A percentile compares a stretch with the other conserved stretches of the same genome.
Conservation (phyloP, 2,113 vertebrate species). For the Ciconia stormi region DNA sequence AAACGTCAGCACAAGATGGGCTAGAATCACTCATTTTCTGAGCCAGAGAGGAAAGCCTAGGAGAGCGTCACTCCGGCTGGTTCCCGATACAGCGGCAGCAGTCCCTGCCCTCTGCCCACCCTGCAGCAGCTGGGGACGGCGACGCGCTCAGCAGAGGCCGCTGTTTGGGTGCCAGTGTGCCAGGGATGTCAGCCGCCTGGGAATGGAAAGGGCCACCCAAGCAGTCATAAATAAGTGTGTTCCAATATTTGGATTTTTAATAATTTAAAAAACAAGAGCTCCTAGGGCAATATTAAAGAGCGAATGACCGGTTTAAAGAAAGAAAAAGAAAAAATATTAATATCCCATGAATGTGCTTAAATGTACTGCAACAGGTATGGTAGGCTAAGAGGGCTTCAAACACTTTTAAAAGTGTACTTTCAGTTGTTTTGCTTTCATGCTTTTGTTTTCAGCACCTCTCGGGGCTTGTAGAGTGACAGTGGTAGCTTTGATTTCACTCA, state of each 20-base stretch:
- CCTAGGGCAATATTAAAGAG: not conserved
- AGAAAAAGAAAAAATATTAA: not conserved
- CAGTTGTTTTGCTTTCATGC: not conserved
- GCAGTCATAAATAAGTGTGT: not conserved
- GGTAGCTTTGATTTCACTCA: not conserved
- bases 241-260: not conserved
- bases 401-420: not conserved
- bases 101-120: not conserved
- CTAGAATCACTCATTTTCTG: not conserved
- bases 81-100: accelerated
- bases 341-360: not conserved
- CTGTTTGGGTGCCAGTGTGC: not conserved
- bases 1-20: not conserved
- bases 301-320: not conserved
- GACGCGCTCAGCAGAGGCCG: not conserved
- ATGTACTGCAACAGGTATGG: not conserved
- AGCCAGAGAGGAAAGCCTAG: not conserved
- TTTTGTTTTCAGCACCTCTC: not conserved
- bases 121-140: not conserved
- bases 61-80: accelerated
- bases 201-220: not conserved
- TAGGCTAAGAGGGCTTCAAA: not conserved
- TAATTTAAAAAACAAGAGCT: not conserved
- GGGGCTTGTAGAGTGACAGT: not conserved
- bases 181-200: not conserved